Evolutionary conservation across 1,140 invertebrate species (phyloP).

Genomic region (Eumaeus atala): DNA sequence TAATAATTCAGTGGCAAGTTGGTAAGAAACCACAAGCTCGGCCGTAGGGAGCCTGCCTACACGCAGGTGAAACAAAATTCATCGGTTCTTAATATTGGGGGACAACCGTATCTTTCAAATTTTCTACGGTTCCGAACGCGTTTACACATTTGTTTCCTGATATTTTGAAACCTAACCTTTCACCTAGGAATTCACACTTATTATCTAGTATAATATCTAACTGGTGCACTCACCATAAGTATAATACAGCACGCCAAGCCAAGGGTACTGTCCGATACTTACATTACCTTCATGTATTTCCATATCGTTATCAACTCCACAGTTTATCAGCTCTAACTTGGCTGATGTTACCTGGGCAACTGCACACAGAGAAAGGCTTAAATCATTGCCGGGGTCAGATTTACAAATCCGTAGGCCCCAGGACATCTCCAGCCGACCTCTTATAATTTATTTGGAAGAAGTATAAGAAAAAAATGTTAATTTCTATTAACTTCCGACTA

Average conservation of each 20-base stretch:
- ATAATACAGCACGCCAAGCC: constrained; percentile 48
- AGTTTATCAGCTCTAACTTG: constrained; percentile 37
- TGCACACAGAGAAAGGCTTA: background rate
- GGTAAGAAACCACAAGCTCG: no score
- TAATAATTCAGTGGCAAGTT: no score
- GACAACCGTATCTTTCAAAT: no score
- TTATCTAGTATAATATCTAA: background rate
- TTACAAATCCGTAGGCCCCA: background rate
- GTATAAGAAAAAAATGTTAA: background rate
- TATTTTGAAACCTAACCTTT: no score
- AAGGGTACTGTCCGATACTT: constrained; percentile 32
- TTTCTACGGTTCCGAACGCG: no score
- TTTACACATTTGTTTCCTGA: no score
- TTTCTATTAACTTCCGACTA: no score
- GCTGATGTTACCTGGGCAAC: constrained; percentile 23
- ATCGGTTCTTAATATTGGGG: no score
- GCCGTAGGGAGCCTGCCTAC: no score
- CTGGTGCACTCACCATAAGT: constrained; percentile 30
- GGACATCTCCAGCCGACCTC: background rate
- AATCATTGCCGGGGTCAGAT: no score
- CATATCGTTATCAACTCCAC: constrained; percentile 35
- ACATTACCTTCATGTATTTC: constrained; percentile 33
- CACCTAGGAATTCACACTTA: background rate
- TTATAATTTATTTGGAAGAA: background rate
- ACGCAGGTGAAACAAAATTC: no score